Evolutionary conservation across 2,888 invertebrate genomes (phyloP).

Genomic region (Acleris cristana): DNA sequence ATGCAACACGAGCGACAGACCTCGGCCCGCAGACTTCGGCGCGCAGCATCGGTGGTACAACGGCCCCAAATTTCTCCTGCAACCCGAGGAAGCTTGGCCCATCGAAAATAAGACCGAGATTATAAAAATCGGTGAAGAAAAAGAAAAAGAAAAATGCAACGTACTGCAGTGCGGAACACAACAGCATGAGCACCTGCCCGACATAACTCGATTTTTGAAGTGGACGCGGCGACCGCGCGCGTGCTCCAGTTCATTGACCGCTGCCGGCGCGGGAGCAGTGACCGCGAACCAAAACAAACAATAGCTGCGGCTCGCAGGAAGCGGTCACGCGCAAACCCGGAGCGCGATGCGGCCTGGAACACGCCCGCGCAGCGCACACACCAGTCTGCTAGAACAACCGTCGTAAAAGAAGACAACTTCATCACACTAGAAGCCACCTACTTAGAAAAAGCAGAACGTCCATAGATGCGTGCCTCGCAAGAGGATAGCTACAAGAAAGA

Average conservation of each 20-base stretch:
- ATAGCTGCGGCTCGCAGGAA: neutral
- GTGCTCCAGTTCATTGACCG: neutral
- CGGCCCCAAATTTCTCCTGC: neutral
- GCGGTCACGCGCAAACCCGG: neutral
- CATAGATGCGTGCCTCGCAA: neutral
- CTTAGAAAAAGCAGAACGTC: neutral
- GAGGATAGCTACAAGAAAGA: neutral
- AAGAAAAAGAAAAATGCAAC: neutral
- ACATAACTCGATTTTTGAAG: neutral
- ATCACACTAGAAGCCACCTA: neutral
- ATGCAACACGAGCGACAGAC: neutral
- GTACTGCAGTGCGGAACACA: too few species aligned
- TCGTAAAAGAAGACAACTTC: neutral
- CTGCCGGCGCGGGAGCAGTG: fast-evolving
- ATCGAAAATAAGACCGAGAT: neutral
- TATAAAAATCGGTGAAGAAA: neutral
- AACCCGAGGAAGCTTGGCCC: neutral
- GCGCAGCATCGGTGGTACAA: neutral
- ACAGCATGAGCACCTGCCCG: neutral
- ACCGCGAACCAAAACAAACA: neutral
- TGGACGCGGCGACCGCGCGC: neutral
- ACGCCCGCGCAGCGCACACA: too few species aligned
- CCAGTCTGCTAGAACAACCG: fast-evolving
- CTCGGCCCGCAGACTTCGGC: neutral
- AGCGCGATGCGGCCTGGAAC: neutral